These are phyloP conservation scores for Beris morrisii DNA, from an alignment of 2,888 invertebrate genomes.

Conservation along the genomic window DNA sequence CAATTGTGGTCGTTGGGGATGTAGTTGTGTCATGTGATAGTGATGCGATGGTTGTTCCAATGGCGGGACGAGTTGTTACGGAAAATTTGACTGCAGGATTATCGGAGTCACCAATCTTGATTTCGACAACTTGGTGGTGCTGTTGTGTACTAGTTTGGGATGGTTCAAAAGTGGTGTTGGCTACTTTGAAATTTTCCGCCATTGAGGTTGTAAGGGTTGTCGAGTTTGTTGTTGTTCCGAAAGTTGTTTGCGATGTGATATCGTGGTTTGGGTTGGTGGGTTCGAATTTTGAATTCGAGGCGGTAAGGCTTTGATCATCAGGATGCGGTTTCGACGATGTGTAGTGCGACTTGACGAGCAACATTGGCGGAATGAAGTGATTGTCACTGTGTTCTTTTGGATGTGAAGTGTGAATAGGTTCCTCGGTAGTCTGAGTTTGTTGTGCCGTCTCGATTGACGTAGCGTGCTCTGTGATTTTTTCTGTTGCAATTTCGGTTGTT, in stretches of 20 bases:
- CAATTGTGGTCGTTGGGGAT: conserved; percentile 33
- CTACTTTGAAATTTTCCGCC: conserved; percentile 14
- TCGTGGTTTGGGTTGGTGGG: conserved; percentile 18
- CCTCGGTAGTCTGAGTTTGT: conserved; percentile 23
- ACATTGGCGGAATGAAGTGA: conserved; percentile 56
- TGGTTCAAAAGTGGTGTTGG: conserved; percentile 25
- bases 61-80: conserved; percentile 33
- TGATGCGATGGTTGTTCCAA: conserved; percentile 21
- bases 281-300: conserved; percentile 20
- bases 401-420: conserved; percentile 32
- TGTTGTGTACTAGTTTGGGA: conserved; percentile 13
- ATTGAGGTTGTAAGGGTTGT: conserved; percentile 12
- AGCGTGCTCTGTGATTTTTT: conserved; percentile 12
- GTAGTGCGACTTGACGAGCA: conserved; percentile 56
- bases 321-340: conserved; percentile 46
- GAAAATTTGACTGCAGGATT: conserved; percentile 35
- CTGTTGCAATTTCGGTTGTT: conserved; percentile 11
- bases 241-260: conserved; percentile 22
- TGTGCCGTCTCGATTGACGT: conserved; percentile 13
- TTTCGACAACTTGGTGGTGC: conserved; percentile 38
- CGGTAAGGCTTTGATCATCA: conserved; percentile 12
- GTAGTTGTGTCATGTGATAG: conserved; percentile 34
- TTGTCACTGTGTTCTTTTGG: conserved; percentile 52
- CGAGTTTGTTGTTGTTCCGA: conserved; percentile 21
- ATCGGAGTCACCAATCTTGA: conserved; percentile 36